These are phyloP conservation scores for Eupeodes corollae DNA, from an alignment of 1,140 invertebrate genomes.

Conservation along the genomic window DNA sequence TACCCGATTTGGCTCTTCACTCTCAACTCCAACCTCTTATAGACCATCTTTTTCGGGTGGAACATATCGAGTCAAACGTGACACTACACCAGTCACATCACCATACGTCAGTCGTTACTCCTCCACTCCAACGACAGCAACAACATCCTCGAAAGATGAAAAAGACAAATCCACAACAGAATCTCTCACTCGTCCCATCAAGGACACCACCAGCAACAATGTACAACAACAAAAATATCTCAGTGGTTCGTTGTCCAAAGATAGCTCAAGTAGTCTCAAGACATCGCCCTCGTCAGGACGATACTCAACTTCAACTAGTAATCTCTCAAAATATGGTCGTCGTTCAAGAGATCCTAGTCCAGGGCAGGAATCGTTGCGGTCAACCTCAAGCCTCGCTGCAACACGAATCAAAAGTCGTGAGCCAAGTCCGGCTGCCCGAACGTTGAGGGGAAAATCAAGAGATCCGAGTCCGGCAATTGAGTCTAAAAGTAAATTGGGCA, in stretches of 20 bases:
- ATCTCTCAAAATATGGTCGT: conserved; percentile 24
- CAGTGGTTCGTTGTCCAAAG: not conserved
- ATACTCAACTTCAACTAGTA: conserved; percentile 19
- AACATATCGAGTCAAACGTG: conserved; percentile 30
- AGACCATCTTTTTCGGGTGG: conserved; percentile 34
- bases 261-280: not conserved
- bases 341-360: conserved; percentile 32
- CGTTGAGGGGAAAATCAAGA: conserved; percentile 23
- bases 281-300: conserved; percentile 1
- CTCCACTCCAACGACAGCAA: conserved; percentile 8
- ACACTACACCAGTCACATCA: conserved; percentile 10
- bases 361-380: conserved; percentile 18
- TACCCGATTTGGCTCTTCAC: conserved; percentile 21
- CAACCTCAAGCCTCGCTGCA: conserved; percentile 9
- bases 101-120: conserved; percentile 29
- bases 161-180: conserved; percentile 16
- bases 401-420: conserved; percentile 24
- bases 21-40: conserved; percentile 28
- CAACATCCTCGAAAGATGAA: conserved; percentile 4
- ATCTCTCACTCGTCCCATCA: too few species aligned
- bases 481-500: not conserved
- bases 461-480: conserved; percentile 18
- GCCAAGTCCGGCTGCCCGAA: conserved; percentile 24
- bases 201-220: not conserved
- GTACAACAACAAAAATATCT: conserved; percentile 18